phyloP scores from a whole-genome alignment of 2,888 invertebrate species.

The Patella pellucida region DNA sequence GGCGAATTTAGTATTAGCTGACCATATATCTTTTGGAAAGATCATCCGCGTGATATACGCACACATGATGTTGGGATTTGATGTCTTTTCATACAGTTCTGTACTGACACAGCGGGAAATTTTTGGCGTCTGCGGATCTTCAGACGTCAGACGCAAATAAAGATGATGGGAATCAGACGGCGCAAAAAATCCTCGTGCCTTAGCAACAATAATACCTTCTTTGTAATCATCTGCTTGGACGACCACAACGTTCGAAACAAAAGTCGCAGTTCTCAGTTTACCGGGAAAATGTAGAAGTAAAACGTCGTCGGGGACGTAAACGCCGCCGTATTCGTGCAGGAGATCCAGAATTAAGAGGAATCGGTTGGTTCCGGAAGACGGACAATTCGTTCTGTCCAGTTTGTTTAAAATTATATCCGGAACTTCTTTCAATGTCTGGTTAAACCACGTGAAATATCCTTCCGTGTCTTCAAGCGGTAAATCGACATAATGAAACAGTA shows the following conservation, averaged over 20 bases:
- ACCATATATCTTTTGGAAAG: constrained; percentile 31
- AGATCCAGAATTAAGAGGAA: constrained; percentile 21
- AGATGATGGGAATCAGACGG: constrained; percentile 18
- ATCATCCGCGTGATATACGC: constrained; percentile 12
- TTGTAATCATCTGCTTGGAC: constrained; percentile 19
- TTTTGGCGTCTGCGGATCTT: constrained; percentile 16
- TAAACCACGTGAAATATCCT: constrained; percentile 30
- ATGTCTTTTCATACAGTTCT: constrained; percentile 12
- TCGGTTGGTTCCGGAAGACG: constrained; percentile 18
- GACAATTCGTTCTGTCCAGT: constrained; percentile 20
- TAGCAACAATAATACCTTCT: constrained; percentile 25
- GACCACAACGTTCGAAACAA: constrained; percentile 23
- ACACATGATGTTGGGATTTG: constrained; percentile 20
- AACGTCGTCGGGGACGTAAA: constrained; percentile 31
- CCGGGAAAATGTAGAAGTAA: constrained; percentile 22
- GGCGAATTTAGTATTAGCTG: constrained; percentile 16
- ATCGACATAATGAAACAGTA: constrained; percentile 24
- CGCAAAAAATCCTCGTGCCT: constrained; percentile 3
- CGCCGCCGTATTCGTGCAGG: constrained; percentile 27
- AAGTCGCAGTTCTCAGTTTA: constrained; percentile 10
- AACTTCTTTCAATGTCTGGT: constrained; percentile 14
- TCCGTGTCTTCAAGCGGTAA: constrained; percentile 27
- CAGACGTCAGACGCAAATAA: constrained; percentile 15
- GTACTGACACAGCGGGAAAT: constrained; percentile 22
- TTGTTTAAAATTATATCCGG: constrained; percentile 20